A percentile compares a stretch with the other conserved stretches of the same genome.
Conservation (phyloP, 2,797 vertebrate species). For the Manis crassicaudata region DNA sequence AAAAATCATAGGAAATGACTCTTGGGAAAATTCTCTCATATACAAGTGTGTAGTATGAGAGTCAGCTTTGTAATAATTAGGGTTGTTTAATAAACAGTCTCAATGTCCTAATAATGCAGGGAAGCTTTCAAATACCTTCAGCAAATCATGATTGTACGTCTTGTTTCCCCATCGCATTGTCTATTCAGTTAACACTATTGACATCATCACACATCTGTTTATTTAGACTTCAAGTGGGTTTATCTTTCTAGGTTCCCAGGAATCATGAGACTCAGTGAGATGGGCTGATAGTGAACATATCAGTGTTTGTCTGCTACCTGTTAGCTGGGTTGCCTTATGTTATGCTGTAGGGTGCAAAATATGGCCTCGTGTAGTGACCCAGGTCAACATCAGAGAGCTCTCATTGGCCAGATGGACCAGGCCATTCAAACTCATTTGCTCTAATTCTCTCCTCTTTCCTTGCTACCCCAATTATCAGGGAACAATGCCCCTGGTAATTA, state of each 20-base stretch:
- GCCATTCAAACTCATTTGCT: neutral
- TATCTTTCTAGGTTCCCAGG: constrained; percentile 67
- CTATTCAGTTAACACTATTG: constrained; percentile 9
- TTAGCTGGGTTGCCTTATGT: neutral
- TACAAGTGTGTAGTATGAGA: neutral
- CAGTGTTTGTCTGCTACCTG: constrained; percentile 53
- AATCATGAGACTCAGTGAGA: constrained; percentile 5
- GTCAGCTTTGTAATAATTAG: neutral
- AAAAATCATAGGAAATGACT: neutral
- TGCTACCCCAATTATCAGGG: neutral
- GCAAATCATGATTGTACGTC: neutral
- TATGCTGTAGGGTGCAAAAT: neutral
- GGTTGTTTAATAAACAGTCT: constrained; percentile 19
- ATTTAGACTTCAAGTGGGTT: constrained; percentile 68
- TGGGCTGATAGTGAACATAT: neutral
- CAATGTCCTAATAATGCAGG: neutral
- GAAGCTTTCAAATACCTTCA: constrained; percentile 32
- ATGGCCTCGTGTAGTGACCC: neutral
- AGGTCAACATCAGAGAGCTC: neutral
- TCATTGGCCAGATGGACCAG: neutral
- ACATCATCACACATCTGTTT: constrained; percentile 56
- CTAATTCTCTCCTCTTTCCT: neutral
- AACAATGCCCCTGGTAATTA: neutral
- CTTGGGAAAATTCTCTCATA: neutral
- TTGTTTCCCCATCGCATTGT: constrained; percentile 45